Evolutionary conservation across 2,888 invertebrate species (phyloP).

Genomic region (Lypha dubia): DNA sequence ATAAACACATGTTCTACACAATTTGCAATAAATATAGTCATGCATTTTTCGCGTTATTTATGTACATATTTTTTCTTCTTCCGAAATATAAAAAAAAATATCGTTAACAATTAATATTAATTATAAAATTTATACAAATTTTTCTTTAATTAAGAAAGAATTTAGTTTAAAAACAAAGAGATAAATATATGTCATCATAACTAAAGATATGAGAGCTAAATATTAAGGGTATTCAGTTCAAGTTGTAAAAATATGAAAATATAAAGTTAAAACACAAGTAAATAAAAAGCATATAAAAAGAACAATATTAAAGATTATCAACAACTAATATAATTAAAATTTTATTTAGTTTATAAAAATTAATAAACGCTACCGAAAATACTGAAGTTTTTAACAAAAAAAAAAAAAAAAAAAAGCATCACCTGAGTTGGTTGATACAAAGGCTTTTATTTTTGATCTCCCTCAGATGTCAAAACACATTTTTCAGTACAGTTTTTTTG

Average conservation of each 20-base stretch:
- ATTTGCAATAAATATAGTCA: conserved; percentile 33
- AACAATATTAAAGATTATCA: too few species aligned
- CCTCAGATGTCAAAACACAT: too few species aligned
- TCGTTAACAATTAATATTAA: conserved; percentile 53
- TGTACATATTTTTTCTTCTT: not conserved
- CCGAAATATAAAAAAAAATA: not conserved
- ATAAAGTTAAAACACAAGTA: too few species aligned
- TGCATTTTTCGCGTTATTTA: not conserved
- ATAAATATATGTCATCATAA: conserved; percentile 33
- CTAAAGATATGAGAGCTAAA: not conserved
- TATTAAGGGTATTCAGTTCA: not conserved
- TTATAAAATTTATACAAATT: conserved; percentile 47
- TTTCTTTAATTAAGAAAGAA: conserved; percentile 39
- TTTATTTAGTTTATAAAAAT: too few species aligned
- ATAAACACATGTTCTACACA: conserved; percentile 62
- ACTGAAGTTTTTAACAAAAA: too few species aligned
- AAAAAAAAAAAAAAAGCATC: too few species aligned
- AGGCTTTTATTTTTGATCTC: too few species aligned
- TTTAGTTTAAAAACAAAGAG: conserved; percentile 5
- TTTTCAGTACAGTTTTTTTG: too few species aligned
- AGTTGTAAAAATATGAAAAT: not conserved
- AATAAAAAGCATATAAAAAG: too few species aligned
- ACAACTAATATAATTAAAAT: too few species aligned
- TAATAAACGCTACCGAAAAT: too few species aligned
- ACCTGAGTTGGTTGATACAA: too few species aligned